These are phyloP conservation scores for Lysandra bellargus DNA, from an alignment of 2,888 invertebrate genomes.

Conservation along the genomic window DNA sequence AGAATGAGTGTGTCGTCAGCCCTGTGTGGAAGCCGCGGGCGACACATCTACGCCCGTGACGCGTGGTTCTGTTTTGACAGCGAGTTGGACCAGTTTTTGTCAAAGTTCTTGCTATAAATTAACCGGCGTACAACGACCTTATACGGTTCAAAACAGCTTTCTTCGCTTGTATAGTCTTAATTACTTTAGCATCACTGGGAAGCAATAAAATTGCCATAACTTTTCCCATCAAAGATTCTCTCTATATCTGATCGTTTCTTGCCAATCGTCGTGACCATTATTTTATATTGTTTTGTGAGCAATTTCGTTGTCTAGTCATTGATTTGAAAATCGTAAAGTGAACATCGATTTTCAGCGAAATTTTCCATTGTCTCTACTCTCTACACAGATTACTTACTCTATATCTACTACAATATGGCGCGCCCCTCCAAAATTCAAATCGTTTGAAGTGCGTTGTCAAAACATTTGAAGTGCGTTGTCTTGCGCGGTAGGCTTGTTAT, in stretches of 20 bases:
- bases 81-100: conserved; percentile 57
- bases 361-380: background rate
- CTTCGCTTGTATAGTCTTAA: conserved; percentile 75
- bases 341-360: background rate
- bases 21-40: conserved; percentile 53
- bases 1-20: background rate
- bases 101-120: conserved; percentile 54
- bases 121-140: conserved; percentile 57
- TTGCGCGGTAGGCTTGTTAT: too few relatives aligned
- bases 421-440: too few relatives aligned
- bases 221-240: conserved; percentile 2
- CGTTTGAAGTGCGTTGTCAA: too few relatives aligned
- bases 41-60: conserved; percentile 75
- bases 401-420: too few relatives aligned
- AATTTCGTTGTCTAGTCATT: background rate
- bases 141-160: conserved; percentile 57
- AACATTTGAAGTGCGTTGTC: too few relatives aligned
- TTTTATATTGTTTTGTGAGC: background rate
- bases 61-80: conserved; percentile 67
- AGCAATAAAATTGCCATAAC: conserved; percentile 1
- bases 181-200: conserved; percentile 54
- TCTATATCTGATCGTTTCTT: background rate
- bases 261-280: background rate
- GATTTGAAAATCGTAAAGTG: background rate
- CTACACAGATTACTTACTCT: background rate